These are phyloP conservation scores for Caenorhabditis virilis DNA, from an alignment of 2,888 invertebrate species.

Conservation along the genomic window DNA sequence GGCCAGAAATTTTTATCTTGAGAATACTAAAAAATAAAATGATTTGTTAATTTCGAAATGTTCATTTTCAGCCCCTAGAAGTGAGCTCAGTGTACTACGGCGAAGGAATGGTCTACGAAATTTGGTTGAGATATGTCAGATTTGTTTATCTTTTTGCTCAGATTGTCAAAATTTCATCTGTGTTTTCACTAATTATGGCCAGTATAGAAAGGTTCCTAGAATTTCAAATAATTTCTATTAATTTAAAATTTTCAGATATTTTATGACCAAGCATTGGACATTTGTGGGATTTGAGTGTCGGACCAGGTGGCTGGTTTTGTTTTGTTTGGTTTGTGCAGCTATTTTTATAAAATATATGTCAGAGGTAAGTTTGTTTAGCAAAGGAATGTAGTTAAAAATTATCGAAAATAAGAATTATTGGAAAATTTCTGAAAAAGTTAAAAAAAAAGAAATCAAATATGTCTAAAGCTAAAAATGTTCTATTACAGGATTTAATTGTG, in stretches of 20 bases:
- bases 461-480: constrained; percentile 6
- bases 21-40: no score
- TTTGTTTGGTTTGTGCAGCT: constrained; percentile 41
- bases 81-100: constrained; percentile 59
- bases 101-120: constrained; percentile 43
- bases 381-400: no score
- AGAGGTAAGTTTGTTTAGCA: no score
- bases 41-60: no score
- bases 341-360: constrained; percentile 61
- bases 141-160: constrained; percentile 55
- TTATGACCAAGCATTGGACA: constrained; percentile 65
- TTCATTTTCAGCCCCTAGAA: constrained; percentile 61
- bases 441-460: no score
- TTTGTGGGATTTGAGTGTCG: constrained; percentile 64
- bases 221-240: neutral
- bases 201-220: constrained; percentile 58
- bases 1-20: no score
- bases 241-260: constrained; percentile 40
- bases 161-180: constrained; percentile 65
- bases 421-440: no score
- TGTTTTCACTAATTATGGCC: constrained; percentile 65
- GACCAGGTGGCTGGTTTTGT: constrained; percentile 64
- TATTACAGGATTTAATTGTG: constrained; percentile 37
- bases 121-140: constrained; percentile 54
- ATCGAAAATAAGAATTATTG: no score